These are phyloP conservation scores for Prionace glauca DNA, from an alignment of 2,797 vertebrate species.

Conservation along the genomic window DNA sequence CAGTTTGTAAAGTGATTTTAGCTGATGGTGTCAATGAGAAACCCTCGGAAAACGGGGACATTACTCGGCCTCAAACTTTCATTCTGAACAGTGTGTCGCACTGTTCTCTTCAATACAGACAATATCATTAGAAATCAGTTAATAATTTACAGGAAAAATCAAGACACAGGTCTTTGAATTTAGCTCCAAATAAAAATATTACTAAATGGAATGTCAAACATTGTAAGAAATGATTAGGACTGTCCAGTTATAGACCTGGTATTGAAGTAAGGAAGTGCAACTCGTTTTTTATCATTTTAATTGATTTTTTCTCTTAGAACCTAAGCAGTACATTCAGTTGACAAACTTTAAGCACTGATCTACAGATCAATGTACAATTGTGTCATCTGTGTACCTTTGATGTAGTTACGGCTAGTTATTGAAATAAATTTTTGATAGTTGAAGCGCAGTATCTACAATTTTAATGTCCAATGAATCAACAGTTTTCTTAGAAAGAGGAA, in stretches of 20 bases:
- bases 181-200: background rate
- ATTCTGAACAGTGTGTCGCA: background rate
- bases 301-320: background rate
- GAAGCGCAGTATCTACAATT: background rate
- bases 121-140: background rate
- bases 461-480: background rate
- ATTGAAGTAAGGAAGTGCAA: background rate
- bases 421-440: background rate
- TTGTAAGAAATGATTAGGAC: background rate
- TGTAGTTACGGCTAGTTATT: background rate
- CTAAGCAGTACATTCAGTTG: background rate
- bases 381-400: background rate
- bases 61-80: background rate
- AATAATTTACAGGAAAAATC: conserved; percentile 1
- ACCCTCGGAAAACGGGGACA: background rate
- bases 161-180: background rate
- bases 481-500: background rate
- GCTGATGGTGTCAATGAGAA: too few relatives aligned
- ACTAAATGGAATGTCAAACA: background rate
- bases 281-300: background rate
- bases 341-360: background rate
- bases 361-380: background rate
- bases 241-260: background rate
- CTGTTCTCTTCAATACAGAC: background rate
- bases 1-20: background rate